Evolutionary conservation across 92 coral and sea anemone species (phyloP).

Genomic region (Scolanthus callimorphus): DNA sequence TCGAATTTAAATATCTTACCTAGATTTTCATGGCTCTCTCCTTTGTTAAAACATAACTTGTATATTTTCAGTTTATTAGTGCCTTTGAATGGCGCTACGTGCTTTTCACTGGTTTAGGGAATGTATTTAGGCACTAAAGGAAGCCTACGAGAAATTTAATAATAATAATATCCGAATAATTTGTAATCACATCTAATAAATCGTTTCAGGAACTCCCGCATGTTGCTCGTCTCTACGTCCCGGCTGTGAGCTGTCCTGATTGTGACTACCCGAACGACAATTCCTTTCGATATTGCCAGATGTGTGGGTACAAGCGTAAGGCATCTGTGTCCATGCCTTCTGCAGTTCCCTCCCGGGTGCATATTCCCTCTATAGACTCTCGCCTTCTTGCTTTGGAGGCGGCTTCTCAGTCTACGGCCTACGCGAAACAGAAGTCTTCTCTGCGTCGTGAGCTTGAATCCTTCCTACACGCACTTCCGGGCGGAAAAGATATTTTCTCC

Average conservation of each 20-base stretch:
- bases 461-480: too few species aligned
- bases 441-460: too few species aligned
- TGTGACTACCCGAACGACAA: constrained; percentile 4
- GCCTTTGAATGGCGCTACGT: background rate
- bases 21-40: too few species aligned
- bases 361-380: background rate
- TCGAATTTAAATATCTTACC: too few species aligned
- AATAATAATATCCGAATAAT: too few species aligned
- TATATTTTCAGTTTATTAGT: background rate
- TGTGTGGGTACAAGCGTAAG: background rate
- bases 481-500: too few species aligned
- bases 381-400: background rate
- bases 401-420: background rate
- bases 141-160: too few species aligned
- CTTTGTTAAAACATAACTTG: background rate
- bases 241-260: constrained; percentile 38
- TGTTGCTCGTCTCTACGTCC: too few species aligned
- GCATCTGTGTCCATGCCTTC: background rate
- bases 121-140: too few species aligned
- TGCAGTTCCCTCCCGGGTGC: background rate
- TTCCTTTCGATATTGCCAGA: background rate
- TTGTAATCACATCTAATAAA: too few species aligned
- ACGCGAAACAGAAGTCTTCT: background rate
- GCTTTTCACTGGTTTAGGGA: background rate
- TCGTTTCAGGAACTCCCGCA: too few species aligned